phyloP scores from a whole-genome alignment of 2,888 invertebrate genomes.

The Phortica magna region DNA sequence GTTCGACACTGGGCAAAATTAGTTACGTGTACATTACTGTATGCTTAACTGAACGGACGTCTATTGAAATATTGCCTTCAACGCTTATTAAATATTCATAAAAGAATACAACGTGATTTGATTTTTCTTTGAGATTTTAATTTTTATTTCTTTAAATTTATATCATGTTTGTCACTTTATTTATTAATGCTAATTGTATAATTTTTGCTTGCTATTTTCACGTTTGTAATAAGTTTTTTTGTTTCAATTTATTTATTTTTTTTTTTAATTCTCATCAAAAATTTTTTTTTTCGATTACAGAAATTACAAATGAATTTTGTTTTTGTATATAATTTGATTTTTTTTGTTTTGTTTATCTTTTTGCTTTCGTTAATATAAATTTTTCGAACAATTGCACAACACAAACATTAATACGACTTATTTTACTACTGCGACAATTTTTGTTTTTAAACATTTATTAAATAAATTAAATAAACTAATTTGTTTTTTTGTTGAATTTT shows the following conservation, averaged over 20 bases:
- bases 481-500: not conserved
- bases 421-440: not conserved
- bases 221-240: not conserved
- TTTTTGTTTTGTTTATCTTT: slow-evolving; percentile 43
- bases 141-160: no score
- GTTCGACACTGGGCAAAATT: no score
- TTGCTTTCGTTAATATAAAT: slow-evolving; percentile 41
- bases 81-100: no score
- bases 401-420: slow-evolving; percentile 42
- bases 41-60: no score
- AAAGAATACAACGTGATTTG: no score
- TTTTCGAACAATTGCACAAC: slow-evolving; percentile 54
- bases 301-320: not conserved
- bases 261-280: not conserved
- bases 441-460: not conserved
- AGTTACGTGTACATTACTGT: no score
- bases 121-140: no score
- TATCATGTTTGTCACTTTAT: not conserved
- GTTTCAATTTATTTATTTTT: not conserved
- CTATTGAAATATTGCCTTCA: no score
- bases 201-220: no score
- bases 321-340: not conserved
- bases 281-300: not conserved
- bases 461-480: not conserved
- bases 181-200: no score